A percentile compares a stretch with the other conserved stretches of the same genome.
phyloP scores from a whole-genome alignment of 2,113 vertebrate genomes.

The Lamprologus sp. region DNA sequence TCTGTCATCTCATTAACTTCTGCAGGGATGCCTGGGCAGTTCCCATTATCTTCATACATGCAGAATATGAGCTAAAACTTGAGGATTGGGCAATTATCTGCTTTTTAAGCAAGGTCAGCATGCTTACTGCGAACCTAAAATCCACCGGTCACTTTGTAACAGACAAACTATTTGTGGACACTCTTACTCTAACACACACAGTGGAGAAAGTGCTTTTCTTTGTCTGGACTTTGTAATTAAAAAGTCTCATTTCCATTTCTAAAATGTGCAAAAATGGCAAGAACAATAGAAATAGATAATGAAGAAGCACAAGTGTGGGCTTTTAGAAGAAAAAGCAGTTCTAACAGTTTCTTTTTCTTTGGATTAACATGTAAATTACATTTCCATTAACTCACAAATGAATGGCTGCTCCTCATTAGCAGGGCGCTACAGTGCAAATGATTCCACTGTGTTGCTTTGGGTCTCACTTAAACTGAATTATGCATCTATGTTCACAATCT shows the following conservation, averaged over 20 bases:
- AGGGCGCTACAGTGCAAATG: not conserved
- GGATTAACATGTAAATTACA: conserved; percentile 38
- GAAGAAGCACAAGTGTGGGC: not conserved
- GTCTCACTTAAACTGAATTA: not conserved
- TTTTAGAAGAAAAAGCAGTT: not conserved
- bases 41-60: conserved; percentile 50
- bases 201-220: conserved; percentile 1
- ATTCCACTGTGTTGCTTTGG: not conserved
- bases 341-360: not conserved
- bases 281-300: conserved; percentile 60
- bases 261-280: conserved; percentile 34
- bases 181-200: not conserved
- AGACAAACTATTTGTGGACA: not conserved
- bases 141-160: conserved; percentile 33
- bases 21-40: not conserved
- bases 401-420: conserved; percentile 48
- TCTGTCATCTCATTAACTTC: conserved; percentile 65
- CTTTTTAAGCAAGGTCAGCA: conserved; percentile 42
- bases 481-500: not conserved
- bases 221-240: conserved; percentile 59
- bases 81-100: conserved; percentile 58
- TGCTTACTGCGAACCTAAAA: conserved; percentile 25
- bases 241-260: conserved; percentile 43
- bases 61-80: conserved; percentile 37
- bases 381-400: conserved; percentile 61